These are phyloP conservation scores for Atta cephalotes DNA, from an alignment of 1,140 invertebrate species.

Conservation along the genomic window DNA sequence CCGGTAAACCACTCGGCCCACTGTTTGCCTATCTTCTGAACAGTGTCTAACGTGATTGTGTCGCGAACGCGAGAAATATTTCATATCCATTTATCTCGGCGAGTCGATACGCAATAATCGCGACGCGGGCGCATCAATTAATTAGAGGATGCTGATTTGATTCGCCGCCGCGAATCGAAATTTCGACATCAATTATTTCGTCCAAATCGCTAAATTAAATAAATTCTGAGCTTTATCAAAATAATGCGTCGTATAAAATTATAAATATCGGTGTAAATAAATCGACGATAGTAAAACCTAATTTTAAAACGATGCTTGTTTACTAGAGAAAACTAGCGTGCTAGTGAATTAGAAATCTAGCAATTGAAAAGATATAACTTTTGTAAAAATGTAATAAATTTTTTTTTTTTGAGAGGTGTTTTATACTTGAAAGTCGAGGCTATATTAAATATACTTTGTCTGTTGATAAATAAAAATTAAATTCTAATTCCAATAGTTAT, in stretches of 20 bases:
- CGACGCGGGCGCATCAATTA: slow-evolving; percentile 52
- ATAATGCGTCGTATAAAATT: slow-evolving; percentile 2
- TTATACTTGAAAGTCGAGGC: too few species aligned
- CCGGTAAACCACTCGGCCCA: slow-evolving; percentile 18
- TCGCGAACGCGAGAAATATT: slow-evolving; percentile 59
- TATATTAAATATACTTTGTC: neutral
- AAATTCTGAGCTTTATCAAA: slow-evolving; percentile 28
- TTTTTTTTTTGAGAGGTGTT: too few species aligned
- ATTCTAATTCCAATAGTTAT: neutral
- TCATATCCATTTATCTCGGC: slow-evolving; percentile 51
- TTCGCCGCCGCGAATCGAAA: neutral
- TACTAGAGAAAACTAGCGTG: too few species aligned
- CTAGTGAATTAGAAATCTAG: too few species aligned
- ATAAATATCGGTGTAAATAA: neutral
- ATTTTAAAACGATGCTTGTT: too few species aligned
- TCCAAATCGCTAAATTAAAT: slow-evolving; percentile 37
- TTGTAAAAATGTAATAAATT: too few species aligned
- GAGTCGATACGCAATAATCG: slow-evolving; percentile 60
- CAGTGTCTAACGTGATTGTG: slow-evolving; percentile 47
- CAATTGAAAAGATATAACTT: too few species aligned
- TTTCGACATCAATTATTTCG: slow-evolving; percentile 40
- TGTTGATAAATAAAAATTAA: neutral
- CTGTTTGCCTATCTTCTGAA: slow-evolving; percentile 56
- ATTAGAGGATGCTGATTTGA: slow-evolving; percentile 1
- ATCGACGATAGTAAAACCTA: neutral